A percentile compares a stretch with the other conserved stretches of the same genome.
These are phyloP conservation scores for Podarcis siculus DNA, from an alignment of 2,797 vertebrate genomes.

Conservation along the genomic window DNA sequence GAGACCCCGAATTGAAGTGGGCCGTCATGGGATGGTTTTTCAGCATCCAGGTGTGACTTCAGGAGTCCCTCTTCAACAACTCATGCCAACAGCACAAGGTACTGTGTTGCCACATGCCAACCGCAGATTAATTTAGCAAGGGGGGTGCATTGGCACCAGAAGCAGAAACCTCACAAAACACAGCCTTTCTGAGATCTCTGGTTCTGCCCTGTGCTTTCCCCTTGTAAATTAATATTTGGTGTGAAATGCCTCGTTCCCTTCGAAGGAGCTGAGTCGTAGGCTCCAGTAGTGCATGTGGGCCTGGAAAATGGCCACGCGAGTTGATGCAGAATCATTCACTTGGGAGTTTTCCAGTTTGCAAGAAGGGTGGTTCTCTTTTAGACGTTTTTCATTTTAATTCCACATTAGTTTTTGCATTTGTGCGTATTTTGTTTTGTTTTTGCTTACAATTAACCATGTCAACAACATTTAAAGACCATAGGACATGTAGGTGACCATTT, in stretches of 20 bases:
- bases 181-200: slow-evolving; percentile 53
- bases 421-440: slow-evolving; percentile 20
- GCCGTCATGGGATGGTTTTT: slow-evolving; percentile 99
- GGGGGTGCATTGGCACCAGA: slow-evolving; percentile 62
- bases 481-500: slow-evolving; percentile 9
- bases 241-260: slow-evolving; percentile 70
- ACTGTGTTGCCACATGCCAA: slow-evolving; percentile 78
- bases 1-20: slow-evolving; percentile 98
- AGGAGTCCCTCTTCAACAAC: slow-evolving; percentile 99
- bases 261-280: slow-evolving; percentile 64
- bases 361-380: slow-evolving; percentile 29
- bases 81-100: slow-evolving; percentile 99
- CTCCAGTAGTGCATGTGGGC: slow-evolving; percentile 73
- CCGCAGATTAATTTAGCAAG: slow-evolving; percentile 74
- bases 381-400: not conserved
- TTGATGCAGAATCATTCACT: slow-evolving; percentile 53
- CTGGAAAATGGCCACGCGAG: slow-evolving; percentile 69
- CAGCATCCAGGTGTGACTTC: slow-evolving; percentile 97
- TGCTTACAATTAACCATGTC: not conserved
- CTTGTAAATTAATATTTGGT: slow-evolving; percentile 75
- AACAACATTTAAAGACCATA: not conserved
- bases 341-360: slow-evolving; percentile 26
- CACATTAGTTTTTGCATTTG: not conserved
- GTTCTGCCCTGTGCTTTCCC: slow-evolving; percentile 62
- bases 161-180: slow-evolving; percentile 62